These are phyloP conservation scores for Clarias fuscus DNA, from an alignment of 2,797 vertebrate genomes.

Conservation along the genomic window DNA sequence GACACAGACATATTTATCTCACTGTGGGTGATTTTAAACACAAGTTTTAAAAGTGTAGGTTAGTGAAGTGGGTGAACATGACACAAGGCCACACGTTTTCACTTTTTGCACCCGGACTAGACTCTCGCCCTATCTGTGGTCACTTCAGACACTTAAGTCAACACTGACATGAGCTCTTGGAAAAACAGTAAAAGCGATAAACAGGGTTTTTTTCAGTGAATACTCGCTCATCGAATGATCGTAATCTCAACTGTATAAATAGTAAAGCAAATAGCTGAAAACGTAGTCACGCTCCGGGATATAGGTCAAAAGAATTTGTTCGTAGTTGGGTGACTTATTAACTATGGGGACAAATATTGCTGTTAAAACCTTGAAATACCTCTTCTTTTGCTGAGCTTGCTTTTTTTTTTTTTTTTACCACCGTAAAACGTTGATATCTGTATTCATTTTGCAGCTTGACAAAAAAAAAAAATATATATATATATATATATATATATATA, in stretches of 20 bases:
- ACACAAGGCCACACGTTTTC: conserved; percentile 63
- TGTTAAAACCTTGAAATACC: conserved; percentile 27
- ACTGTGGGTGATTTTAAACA: conserved; percentile 39
- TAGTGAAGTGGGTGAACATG: conserved; percentile 28
- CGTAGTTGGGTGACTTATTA: conserved; percentile 31
- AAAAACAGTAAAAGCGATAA: conserved; percentile 48
- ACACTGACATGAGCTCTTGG: conserved; percentile 59
- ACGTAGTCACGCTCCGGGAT: neutral
- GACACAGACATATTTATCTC: conserved; percentile 35
- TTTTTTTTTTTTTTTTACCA: conserved; percentile 22
- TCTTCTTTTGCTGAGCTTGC: conserved; percentile 1
- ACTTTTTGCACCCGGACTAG: conserved; percentile 66
- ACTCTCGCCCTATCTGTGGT: conserved; percentile 72
- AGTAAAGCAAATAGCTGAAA: conserved; percentile 34
- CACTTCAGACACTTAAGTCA: conserved; percentile 75
- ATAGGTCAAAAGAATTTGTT: conserved; percentile 21
- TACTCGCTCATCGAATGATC: conserved; percentile 26
- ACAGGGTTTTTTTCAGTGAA: conserved; percentile 40
- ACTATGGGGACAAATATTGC: conserved; percentile 36
- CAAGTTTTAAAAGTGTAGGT: conserved; percentile 38
- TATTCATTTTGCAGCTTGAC: conserved; percentile 12
- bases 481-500: too few relatives aligned
- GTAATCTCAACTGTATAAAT: conserved; percentile 29
- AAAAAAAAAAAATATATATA: neutral
- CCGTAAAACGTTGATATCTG: neutral